phyloP scores from a whole-genome alignment of 2,797 vertebrate genomes.

The Borostomias antarcticus region DNA sequence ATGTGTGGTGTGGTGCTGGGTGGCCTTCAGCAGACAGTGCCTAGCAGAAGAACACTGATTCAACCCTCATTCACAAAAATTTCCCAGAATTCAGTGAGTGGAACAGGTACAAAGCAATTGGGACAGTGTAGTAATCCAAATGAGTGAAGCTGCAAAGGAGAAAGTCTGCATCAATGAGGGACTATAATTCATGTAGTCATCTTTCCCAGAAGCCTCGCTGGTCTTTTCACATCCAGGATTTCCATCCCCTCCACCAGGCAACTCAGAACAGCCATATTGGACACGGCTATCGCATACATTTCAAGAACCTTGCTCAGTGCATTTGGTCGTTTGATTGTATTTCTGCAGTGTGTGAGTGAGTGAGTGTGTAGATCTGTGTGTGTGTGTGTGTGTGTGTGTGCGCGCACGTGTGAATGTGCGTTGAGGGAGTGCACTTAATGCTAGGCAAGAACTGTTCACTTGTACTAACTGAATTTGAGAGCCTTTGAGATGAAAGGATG shows the following conservation, averaged over 20 bases:
- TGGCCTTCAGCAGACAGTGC: conserved; percentile 67
- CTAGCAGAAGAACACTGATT: conserved; percentile 57
- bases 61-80: conserved; percentile 19
- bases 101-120: conserved; percentile 33
- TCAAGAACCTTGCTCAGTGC: conserved; percentile 23
- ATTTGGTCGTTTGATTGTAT: conserved; percentile 48
- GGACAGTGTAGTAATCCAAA: conserved; percentile 31
- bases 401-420: conserved; percentile 27
- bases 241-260: conserved; percentile 43
- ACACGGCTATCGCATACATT: conserved; percentile 32
- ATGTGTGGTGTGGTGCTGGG: conserved; percentile 28
- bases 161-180: conserved; percentile 35
- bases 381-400: conserved; percentile 39
- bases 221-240: conserved; percentile 37
- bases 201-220: conserved; percentile 16
- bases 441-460: conserved; percentile 47
- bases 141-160: conserved; percentile 32
- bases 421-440: conserved; percentile 33
- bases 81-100: conserved; percentile 30
- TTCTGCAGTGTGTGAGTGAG: conserved; percentile 56
- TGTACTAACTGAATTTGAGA: conserved; percentile 66
- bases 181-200: conserved; percentile 42
- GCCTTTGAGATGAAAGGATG: conserved; percentile 86
- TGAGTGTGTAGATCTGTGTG: conserved; percentile 7
- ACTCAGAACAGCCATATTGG: conserved; percentile 31